phyloP scores from a whole-genome alignment of 2,888 invertebrate species.

The Acrobasis repandana region DNA sequence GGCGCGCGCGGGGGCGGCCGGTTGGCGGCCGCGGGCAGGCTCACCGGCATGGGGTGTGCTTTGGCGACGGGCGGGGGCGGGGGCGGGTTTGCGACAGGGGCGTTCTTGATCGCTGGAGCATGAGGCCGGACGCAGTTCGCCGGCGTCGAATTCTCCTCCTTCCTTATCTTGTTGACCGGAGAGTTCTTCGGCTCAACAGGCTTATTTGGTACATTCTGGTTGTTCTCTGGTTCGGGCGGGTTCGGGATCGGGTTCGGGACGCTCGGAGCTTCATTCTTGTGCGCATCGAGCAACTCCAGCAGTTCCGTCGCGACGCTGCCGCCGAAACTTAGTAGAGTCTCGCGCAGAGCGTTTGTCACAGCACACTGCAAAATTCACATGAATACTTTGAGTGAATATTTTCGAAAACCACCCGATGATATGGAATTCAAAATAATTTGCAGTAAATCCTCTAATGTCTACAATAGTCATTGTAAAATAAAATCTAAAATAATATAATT shows the following conservation, averaged over 20 bases:
- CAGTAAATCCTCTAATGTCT: no score
- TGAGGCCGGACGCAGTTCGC: slow-evolving; percentile 24
- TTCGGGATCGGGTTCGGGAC: slow-evolving; percentile 22
- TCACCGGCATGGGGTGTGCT: slow-evolving; percentile 50
- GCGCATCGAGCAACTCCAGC: slow-evolving; percentile 52
- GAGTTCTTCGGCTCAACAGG: slow-evolving; percentile 47
- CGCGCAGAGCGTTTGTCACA: slow-evolving; percentile 73
- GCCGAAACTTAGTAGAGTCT: slow-evolving; percentile 74
- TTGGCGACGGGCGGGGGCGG: slow-evolving; percentile 46
- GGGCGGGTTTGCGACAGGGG: slow-evolving; percentile 36
- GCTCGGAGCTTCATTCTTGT: slow-evolving; percentile 35
- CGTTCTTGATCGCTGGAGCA: slow-evolving; percentile 35
- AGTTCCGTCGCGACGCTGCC: slow-evolving; percentile 65
- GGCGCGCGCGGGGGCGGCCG: slow-evolving; percentile 36
- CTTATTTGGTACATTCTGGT: slow-evolving; percentile 52
- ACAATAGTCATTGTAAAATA: no score
- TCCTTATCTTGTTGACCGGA: slow-evolving; percentile 40
- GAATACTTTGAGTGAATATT: no score
- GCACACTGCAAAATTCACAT: slow-evolving; percentile 55
- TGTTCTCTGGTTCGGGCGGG: slow-evolving; percentile 48
- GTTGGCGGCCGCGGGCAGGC: slow-evolving; percentile 34
- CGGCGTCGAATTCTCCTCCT: slow-evolving; percentile 36
- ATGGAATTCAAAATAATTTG: no score
- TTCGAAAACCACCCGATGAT: no score
- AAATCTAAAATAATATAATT: no score